These are phyloP conservation scores for Dendrolimus houi DNA, from an alignment of 2,888 invertebrate species.

Conservation along the genomic window DNA sequence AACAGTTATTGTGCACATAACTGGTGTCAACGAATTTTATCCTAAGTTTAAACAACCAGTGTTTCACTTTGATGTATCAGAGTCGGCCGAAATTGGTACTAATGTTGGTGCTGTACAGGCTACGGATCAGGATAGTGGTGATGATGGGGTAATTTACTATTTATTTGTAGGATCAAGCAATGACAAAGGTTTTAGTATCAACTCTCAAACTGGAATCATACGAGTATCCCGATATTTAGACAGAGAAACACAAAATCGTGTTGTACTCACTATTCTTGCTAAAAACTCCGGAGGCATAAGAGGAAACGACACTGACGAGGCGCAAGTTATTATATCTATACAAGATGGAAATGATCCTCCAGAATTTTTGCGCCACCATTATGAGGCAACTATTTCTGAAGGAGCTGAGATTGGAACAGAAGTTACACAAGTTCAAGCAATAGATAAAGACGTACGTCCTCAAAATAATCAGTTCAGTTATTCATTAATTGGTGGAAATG, in stretches of 20 bases:
- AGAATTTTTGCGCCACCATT: constrained; percentile 87
- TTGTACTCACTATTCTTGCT: constrained; percentile 93
- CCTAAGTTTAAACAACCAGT: constrained; percentile 92
- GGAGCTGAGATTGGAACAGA: constrained; percentile 84
- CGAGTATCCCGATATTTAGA: constrained; percentile 88
- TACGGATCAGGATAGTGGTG: constrained; percentile 91
- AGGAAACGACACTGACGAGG: constrained; percentile 97
- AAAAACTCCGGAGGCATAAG: constrained; percentile 96
- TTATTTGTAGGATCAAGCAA: constrained; percentile 96
- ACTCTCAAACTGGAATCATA: constrained; percentile 89
- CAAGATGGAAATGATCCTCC: constrained; percentile 98
- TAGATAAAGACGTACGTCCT: constrained; percentile 93
- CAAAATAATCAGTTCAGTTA: constrained; percentile 95
- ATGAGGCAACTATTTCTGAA: constrained; percentile 89
- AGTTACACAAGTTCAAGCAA: constrained; percentile 87
- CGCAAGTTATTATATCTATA: constrained; percentile 93
- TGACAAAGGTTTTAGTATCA: constrained; percentile 91
- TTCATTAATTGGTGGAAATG: constrained; percentile 90
- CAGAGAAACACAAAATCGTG: constrained; percentile 91
- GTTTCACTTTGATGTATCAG: constrained; percentile 94
- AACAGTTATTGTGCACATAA: constrained; percentile 83
- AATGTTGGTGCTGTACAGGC: constrained; percentile 91
- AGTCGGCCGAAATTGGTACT: constrained; percentile 91
- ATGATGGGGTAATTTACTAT: constrained; percentile 92
- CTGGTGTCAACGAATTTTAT: constrained; percentile 92